phyloP scores from a whole-genome alignment of 2,888 invertebrate species.

The Drosophila infuscata region DNA sequence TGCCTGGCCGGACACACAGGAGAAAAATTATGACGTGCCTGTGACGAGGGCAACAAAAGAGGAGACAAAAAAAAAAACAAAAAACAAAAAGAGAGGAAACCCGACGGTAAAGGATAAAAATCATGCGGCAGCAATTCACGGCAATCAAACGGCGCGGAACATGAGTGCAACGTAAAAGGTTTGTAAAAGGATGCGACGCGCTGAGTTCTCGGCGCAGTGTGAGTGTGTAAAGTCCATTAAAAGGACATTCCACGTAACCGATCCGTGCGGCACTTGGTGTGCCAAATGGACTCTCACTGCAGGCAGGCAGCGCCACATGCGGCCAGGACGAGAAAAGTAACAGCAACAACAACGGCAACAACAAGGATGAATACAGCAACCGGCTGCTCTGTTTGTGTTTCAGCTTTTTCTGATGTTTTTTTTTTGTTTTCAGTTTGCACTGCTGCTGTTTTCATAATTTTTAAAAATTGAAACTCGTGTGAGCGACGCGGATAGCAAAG shows the following conservation, averaged over 20 bases:
- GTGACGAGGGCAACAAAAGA: constrained; percentile 53
- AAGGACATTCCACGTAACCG: constrained; percentile 79
- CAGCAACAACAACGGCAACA: constrained; percentile 16
- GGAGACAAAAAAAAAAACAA: background rate
- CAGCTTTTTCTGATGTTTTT: constrained; percentile 7
- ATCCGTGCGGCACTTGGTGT: constrained; percentile 72
- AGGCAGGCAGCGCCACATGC: constrained; percentile 65
- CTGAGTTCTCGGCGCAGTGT: constrained; percentile 31
- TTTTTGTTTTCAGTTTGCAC: constrained; percentile 19
- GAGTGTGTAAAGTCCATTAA: constrained; percentile 77
- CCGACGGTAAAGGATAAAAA: constrained; percentile 67
- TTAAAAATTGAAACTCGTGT: constrained; percentile 75
- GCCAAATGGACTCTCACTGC: constrained; percentile 67
- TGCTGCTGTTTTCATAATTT: constrained; percentile 65
- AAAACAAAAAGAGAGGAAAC: constrained; percentile 14
- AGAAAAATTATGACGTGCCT: constrained; percentile 63
- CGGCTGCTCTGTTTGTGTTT: constrained; percentile 58
- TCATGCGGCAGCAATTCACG: constrained; percentile 79
- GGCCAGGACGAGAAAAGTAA: constrained; percentile 47
- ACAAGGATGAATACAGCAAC: constrained; percentile 33
- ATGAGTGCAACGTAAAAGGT: constrained; percentile 70
- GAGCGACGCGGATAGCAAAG: constrained; percentile 31
- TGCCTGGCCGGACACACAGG: constrained; percentile 40
- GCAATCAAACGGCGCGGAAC: constrained; percentile 78
- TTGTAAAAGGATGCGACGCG: constrained; percentile 72